A percentile compares a stretch with the other conserved stretches of the same genome.
phyloP scores from a whole-genome alignment of 2,888 invertebrate species.

The Ernsta delagoae region DNA sequence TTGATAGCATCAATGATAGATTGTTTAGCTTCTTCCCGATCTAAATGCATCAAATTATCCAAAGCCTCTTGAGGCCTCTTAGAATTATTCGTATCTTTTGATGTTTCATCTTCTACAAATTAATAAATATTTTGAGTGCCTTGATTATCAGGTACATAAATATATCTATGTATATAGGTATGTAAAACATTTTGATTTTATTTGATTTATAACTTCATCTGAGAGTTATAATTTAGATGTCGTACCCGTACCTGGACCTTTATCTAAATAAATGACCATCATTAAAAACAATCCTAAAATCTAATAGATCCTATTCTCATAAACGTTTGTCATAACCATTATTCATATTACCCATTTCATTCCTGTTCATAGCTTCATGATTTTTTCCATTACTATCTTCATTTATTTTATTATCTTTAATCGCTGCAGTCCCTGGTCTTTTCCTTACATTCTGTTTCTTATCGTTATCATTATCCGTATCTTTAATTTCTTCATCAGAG shows the following conservation, averaged over 20 bases:
- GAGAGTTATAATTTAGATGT: too few species aligned
- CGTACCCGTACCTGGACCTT: too few species aligned
- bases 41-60: conserved; percentile 48
- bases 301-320: not conserved
- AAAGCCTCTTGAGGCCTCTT: not conserved
- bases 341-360: not conserved
- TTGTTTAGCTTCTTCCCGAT: conserved; percentile 59
- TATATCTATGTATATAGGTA: too few species aligned
- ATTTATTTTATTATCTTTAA: not conserved
- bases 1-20: conserved; percentile 70
- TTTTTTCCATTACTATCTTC: too few species aligned
- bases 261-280: too few species aligned
- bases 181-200: too few species aligned
- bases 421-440: conserved; percentile 20
- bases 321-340: too few species aligned
- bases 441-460: conserved; percentile 2
- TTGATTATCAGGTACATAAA: too few species aligned
- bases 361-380: not conserved
- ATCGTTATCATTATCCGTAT: not conserved
- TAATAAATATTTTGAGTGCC: too few species aligned
- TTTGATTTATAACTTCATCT: too few species aligned
- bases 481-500: conserved; percentile 42
- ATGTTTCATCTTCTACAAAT: conserved; percentile 1
- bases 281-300: too few species aligned
- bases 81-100: not conserved